Conservation (phyloP, 2,797 vertebrate genomes). For the Hephaestus fuliginosus region DNA sequence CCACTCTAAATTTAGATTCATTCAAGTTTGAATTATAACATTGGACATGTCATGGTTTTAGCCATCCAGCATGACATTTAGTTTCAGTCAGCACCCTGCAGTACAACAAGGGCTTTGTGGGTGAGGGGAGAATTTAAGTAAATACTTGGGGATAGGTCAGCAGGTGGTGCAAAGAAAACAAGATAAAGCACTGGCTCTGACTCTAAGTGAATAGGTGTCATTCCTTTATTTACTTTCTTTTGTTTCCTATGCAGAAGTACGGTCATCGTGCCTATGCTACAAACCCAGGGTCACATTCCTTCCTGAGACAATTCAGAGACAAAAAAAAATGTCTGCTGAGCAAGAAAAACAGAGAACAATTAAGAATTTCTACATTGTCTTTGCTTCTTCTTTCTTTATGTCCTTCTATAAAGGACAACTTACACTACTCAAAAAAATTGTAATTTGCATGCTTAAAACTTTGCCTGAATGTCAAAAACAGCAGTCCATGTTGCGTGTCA, state of each 20-base stretch:
- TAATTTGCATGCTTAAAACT: background rate
- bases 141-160: slow-evolving; percentile 61
- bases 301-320: slow-evolving; percentile 16
- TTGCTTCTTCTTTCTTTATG: background rate
- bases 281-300: slow-evolving; percentile 31
- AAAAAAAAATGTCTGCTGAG: background rate
- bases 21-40: slow-evolving; percentile 38
- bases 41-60: slow-evolving; percentile 17
- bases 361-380: background rate
- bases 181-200: slow-evolving; percentile 35
- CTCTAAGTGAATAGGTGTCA: slow-evolving; percentile 50
- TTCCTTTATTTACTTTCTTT: slow-evolving; percentile 50
- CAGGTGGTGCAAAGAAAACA: slow-evolving; percentile 61
- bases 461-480: background rate
- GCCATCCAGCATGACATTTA: slow-evolving; percentile 38
- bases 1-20: slow-evolving; percentile 63
- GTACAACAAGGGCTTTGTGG: slow-evolving; percentile 51
- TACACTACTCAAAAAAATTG: background rate
- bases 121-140: slow-evolving; percentile 56
- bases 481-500: background rate
- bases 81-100: slow-evolving; percentile 21
- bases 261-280: slow-evolving; percentile 4
- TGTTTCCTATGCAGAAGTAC: slow-evolving; percentile 6
- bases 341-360: background rate
- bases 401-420: background rate